Base-by-base conservation (phyloP, 2,888 invertebrate species). In the Stenurella melanura region DNA sequence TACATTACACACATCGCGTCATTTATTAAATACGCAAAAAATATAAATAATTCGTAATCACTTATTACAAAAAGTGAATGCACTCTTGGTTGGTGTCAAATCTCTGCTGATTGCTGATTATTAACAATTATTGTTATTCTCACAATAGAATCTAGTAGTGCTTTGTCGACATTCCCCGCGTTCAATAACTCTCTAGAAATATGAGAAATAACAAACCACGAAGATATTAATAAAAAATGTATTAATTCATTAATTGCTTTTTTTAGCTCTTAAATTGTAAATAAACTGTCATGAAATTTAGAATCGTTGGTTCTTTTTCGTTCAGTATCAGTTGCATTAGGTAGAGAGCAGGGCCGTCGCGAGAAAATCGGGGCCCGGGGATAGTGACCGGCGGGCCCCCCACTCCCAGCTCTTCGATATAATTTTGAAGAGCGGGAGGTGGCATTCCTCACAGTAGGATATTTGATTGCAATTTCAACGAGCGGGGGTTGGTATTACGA, bases 101-200 rank as follows among this genome's bases (percentile, higher is more conserved):
- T 66, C 70, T 10, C 42, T 67, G 66, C 60, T 72, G 71, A 75
- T 67, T 67, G 66, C 60, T 72, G 71, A 75, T 67, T 67, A 67
- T 26, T 30, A 56, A 54, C 21, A 67, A 67, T 50, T 38, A 21
- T 21, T 19, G 19, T 21, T 11, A 58, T 58, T 54, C 67, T 26
- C 26, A 26, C 56, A 67, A 54, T 26, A 67, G 26, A 26, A 18
- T 42, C 64, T 34, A 42, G 60, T 57, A 21, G 19, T 73, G 73
- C 76, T 73, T 67, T 38, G 76, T 76, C 76, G 57, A 76, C 76
- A 76, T 19, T 73, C 54, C 21, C 26, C 60, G 67, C 72, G 72
- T 72, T 70, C 72, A 72, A 63, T 72, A 72, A 71, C 67, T 63
- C 72, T 34, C 58, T 60, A 18, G 72, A 63, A 72, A 63, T 26